Evolutionary conservation across 2,888 invertebrate genomes (phyloP), one percentile per base, ranked within the genome.

Genomic region (Erebia palarica): DNA sequence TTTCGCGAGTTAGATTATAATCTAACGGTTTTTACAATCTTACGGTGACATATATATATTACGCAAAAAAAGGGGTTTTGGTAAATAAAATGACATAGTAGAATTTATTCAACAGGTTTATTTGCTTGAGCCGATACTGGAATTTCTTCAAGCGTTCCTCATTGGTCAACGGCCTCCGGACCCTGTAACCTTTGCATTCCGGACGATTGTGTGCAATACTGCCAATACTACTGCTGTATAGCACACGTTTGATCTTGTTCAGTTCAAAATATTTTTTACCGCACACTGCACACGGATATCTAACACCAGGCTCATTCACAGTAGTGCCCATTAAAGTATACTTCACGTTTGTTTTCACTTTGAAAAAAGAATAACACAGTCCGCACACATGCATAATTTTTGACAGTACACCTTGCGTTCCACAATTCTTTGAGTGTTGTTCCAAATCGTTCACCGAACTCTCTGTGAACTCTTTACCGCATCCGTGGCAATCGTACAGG

Each of bases 81-180:
- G 36, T 3, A 72, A 78, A 75, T 70, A 72, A 75, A 76, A 77
- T 65, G 66, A 63, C 36, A 70, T 53, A 27, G 66, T 73, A 79
- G 42, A 74, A 71, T 71, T 76, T 77, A 74, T 73, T 76, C 69
- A 78, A 59, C 67, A 72, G 71, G 70, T 79, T 79, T 53, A 78
- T 75, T 67, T 59, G 69, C 61, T 75, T 75, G 21, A 79, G 71
- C n/a, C 79, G 70, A 14, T 71, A 72, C 55, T 75, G 76, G 49
- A 79, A 76, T 21, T 78, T 78, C 61, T 75, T 78, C 42, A 78
- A 68, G 13, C 79, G 67, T 10, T 75, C 71, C 18, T 75, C 72
- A 64, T 79, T 79, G 0, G 76, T 75, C 14, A 74, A 10, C 13
- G 21, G 53, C 61, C 68, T 75, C 3, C 11, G 11, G 7, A 10